phyloP scores from a whole-genome alignment of 2,797 vertebrate genomes.

The Characodon lateralis region DNA sequence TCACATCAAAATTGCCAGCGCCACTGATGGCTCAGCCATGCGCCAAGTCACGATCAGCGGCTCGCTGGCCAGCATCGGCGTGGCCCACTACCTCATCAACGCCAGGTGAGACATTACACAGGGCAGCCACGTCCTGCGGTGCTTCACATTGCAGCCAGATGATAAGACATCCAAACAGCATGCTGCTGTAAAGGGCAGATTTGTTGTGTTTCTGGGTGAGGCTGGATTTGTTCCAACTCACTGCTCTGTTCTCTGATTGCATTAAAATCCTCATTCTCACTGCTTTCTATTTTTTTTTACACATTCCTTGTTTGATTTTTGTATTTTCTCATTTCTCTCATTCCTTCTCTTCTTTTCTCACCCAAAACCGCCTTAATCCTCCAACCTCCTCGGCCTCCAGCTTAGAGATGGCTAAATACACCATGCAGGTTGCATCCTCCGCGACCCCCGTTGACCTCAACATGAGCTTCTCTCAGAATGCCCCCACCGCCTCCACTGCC shows the following conservation, averaged over 20 bases:
- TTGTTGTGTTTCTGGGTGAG: slow-evolving; percentile 53
- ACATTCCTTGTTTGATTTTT: slow-evolving; percentile 84
- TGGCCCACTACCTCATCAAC: slow-evolving; percentile 96
- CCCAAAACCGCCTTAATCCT: slow-evolving; percentile 67
- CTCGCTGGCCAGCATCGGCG: slow-evolving; percentile 91
- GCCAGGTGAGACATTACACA: slow-evolving; percentile 87
- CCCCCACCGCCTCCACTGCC: slow-evolving; percentile 86
- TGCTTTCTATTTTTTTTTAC: slow-evolving; percentile 88
- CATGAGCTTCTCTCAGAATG: slow-evolving; percentile 91
- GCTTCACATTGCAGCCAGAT: slow-evolving; percentile 34
- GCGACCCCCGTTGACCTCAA: slow-evolving; percentile 90
- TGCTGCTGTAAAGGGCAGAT: slow-evolving; percentile 51
- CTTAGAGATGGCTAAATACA: slow-evolving; percentile 98
- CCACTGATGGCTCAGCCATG: slow-evolving; percentile 91
- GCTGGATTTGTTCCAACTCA: slow-evolving; percentile 64
- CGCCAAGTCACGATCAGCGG: slow-evolving; percentile 95
- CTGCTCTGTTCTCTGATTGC: slow-evolving; percentile 76
- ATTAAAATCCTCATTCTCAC: slow-evolving; percentile 85
- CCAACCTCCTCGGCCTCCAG: slow-evolving; percentile 77
- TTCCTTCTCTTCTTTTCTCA: slow-evolving; percentile 80
- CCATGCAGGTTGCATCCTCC: slow-evolving; percentile 92
- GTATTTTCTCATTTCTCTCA: slow-evolving; percentile 79
- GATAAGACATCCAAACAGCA: slow-evolving; percentile 46
- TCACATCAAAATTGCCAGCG: slow-evolving; percentile 96
- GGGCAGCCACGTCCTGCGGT: slow-evolving; percentile 31